Percentiles rank a stretch among this genome's conserved stretches.
Conservation (phyloP, 2,113 vertebrate species). For the Machaerirhynchus nigripectus region DNA sequence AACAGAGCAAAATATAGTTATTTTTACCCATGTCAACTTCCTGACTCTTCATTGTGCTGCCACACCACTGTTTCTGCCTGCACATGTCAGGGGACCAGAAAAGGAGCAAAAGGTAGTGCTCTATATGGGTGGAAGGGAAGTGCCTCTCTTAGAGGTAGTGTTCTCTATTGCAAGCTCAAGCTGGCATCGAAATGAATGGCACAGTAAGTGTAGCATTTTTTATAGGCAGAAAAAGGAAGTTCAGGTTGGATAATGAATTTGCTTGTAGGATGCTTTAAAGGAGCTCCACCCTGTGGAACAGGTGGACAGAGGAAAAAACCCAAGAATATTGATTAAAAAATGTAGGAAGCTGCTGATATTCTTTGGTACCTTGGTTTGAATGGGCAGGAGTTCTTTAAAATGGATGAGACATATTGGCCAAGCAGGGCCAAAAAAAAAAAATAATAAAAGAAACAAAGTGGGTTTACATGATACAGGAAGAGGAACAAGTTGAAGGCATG, state of each 20-base stretch:
- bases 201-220: neutral
- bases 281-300: neutral
- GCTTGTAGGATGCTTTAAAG: neutral
- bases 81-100: neutral
- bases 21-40: constrained; percentile 14
- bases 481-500: neutral
- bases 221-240: neutral
- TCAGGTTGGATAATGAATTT: neutral
- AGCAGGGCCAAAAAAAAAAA: neutral
- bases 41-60: neutral
- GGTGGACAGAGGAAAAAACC: neutral
- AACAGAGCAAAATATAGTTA: neutral
- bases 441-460: neutral
- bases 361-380: neutral
- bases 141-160: neutral
- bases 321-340: neutral
- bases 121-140: neutral
- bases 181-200: neutral
- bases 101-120: neutral
- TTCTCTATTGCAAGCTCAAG: neutral
- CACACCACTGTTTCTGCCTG: neutral
- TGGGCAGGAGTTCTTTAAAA: neutral
- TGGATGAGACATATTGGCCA: neutral
- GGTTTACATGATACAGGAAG: neutral
- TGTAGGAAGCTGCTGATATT: neutral